A percentile compares a stretch with the other conserved stretches of the same genome.
These are phyloP conservation scores for Sardina pilchardus DNA, from an alignment of 2,113 vertebrate genomes.

Conservation along the genomic window DNA sequence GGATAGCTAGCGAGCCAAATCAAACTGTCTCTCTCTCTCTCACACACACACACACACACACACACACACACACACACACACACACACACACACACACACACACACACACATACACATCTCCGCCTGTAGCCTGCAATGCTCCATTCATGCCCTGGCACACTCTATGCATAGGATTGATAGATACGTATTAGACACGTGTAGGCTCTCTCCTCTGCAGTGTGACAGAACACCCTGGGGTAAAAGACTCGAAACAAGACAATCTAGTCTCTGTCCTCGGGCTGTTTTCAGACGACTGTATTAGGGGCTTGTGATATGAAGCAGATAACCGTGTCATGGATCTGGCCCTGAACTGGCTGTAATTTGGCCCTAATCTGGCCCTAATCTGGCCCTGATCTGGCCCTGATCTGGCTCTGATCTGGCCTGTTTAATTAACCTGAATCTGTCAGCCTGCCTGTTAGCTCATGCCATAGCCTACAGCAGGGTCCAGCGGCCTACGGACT, in stretches of 20 bases:
- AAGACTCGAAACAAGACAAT: too few relatives aligned
- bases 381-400: neutral
- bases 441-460: neutral
- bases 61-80: too few relatives aligned
- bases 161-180: neutral
- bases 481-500: too few relatives aligned
- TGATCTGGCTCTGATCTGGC: neutral
- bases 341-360: too few relatives aligned
- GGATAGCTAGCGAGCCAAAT: neutral
- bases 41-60: too few relatives aligned
- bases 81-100: too few relatives aligned
- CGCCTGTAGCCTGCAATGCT: neutral
- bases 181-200: neutral
- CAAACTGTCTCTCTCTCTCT: neutral
- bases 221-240: too few relatives aligned
- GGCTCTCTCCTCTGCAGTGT: too few relatives aligned
- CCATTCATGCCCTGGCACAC: neutral
- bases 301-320: too few relatives aligned
- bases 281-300: too few relatives aligned
- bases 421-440: slow-evolving; percentile 30
- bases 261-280: neutral
- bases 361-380: neutral
- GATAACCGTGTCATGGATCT: too few relatives aligned
- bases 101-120: neutral
- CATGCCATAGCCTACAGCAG: too few relatives aligned